Base-by-base conservation (phyloP, 2,888 invertebrate genomes). In the Heliconius sara region DNA sequence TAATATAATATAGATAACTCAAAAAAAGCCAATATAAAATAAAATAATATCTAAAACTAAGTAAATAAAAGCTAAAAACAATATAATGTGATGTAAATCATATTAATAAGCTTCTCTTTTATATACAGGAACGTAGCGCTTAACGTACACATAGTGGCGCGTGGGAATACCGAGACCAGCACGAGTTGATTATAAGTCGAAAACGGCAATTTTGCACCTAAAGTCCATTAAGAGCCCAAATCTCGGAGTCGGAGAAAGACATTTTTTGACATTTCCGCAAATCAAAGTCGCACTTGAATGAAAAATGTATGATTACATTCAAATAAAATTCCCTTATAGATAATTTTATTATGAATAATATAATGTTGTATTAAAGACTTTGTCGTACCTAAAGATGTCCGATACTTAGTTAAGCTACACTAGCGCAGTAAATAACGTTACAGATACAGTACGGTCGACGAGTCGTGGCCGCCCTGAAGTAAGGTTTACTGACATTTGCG, bases 81-180 rank as follows among this genome's bases (percentile, higher is more conserved):
- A 67, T 73, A 57, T 67, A 63, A 86, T 88, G 90, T 89, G 90
- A 89, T 90, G 89, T 88, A 89, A 88, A 85, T 88, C 87, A 85
- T 87, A 85, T 86, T 88, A 85, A 88, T 87, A 91, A 88, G 88
- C 89, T 88, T 89, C 87, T 91, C 86, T 89, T 88, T 86, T 88
- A 82, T 83, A 60, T 80, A 82, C 79, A 79, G 88, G 87, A 86
- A 88, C 88, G 91, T 91, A 92, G 90, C 90, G 80, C 77, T 82
- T 72, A 72, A 67, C 82, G 82, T 70, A 80, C 77, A 78, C 80
- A 74, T 80, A 81, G 70, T 75, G 60, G 71, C 77, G 57, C 76
- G 80, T 78, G 79, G 77, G 74, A 71, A 77, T 81, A 82, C 78
- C 77, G 67, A 67, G 80, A 83, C 65, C 70, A 79, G 78, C 80